Conservation (phyloP, 2,888 invertebrate species). For the Brachyptera risi region DNA sequence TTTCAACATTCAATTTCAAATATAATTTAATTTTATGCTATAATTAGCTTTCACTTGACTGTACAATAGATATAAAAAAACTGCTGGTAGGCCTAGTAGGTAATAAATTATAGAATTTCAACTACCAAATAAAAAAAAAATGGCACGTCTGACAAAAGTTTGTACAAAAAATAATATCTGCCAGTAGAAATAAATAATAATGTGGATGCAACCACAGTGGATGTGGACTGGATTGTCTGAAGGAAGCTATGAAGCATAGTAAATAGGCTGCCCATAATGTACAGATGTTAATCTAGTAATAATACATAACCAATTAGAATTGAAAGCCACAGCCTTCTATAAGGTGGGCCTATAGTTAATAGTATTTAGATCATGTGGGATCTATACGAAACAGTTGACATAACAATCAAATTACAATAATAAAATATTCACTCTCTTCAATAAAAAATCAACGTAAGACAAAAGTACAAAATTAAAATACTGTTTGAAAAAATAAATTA, state of each 20-base stretch:
- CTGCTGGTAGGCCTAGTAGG: no score
- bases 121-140: neutral
- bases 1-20: neutral
- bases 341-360: no score
- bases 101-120: neutral
- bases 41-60: neutral
- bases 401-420: no score
- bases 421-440: no score
- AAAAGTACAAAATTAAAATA: no score
- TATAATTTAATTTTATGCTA: neutral
- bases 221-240: neutral
- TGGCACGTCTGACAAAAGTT: neutral
- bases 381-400: no score
- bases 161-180: no score
- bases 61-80: neutral
- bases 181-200: no score
- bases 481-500: no score
- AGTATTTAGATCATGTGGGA: no score
- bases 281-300: neutral
- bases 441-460: no score
- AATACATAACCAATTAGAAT: neutral
- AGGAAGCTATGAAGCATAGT: neutral
- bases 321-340: neutral
- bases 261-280: neutral
- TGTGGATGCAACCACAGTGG: no score